These are phyloP conservation scores for Octonoba sinensis DNA, from an alignment of 2,888 invertebrate species.

Conservation along the genomic window DNA sequence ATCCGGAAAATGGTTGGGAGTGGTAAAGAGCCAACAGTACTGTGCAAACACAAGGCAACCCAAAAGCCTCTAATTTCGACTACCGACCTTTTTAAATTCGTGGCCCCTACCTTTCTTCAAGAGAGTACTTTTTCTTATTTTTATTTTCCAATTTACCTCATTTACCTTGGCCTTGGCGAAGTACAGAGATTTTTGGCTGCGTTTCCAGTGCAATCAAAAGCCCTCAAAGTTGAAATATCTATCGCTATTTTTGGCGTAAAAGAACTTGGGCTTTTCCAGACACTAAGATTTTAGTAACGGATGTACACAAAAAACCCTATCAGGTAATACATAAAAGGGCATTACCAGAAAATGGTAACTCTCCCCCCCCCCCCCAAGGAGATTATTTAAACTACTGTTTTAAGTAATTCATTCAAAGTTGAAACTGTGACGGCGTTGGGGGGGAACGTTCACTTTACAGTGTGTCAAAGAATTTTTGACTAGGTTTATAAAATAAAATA, in stretches of 20 bases:
- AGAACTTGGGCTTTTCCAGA: too few species aligned
- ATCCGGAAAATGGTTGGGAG: constrained; percentile 55
- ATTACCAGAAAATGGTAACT: too few species aligned
- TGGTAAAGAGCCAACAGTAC: constrained; percentile 52
- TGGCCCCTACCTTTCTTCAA: constrained; percentile 5
- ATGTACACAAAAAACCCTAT: too few species aligned
- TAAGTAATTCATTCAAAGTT: too few species aligned
- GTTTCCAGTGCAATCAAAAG: constrained; percentile 9
- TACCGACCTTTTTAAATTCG: constrained; percentile 51
- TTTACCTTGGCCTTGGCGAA: constrained; percentile 61
- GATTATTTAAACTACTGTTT: too few species aligned
- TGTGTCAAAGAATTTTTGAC: too few species aligned
- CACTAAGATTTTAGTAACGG: too few species aligned
- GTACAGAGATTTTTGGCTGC: constrained; percentile 36
- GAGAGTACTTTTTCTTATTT: constrained; percentile 21
- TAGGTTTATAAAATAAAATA: too few species aligned
- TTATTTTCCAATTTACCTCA: constrained; percentile 55
- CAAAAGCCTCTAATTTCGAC: constrained; percentile 62
- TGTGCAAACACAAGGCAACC: constrained; percentile 56
- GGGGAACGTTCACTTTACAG: too few species aligned
- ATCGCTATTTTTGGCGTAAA: not conserved
- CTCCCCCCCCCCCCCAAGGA: too few species aligned
- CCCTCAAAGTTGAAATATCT: not conserved
- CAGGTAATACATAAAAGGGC: too few species aligned
- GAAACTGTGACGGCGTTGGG: too few species aligned